Base-by-base conservation (phyloP, 2,797 vertebrate genomes). In the Meda fulgida region DNA sequence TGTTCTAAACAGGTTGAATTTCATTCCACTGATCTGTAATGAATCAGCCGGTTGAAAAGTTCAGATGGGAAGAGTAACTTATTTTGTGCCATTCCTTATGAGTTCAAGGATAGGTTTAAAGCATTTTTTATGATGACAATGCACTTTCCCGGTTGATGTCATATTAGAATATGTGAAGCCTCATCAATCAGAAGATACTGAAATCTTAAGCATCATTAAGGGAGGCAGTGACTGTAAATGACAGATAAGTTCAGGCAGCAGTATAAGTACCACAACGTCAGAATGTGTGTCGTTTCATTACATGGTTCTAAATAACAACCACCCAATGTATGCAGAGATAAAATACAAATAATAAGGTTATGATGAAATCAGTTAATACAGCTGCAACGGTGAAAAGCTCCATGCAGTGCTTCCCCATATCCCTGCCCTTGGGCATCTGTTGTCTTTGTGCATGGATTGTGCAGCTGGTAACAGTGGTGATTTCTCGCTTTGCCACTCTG, bases 71-170 rank as follows among this genome's bases (percentile, higher is more conserved):
- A 53, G 43, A 80, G 21, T 18, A 80, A 80, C 60, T 36, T 19
- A 18, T 36, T 80, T 80, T 67, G 29, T 36, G 63, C 7, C 21
- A 69, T 69, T 80, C 63, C 23, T 80, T 69, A 9, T 16, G 31
- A 69, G 43, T 80, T 51, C 65, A 53, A 80, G 31, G 31, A 36
- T 16, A 2, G 43, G 21, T 80, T 67, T 80, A 76, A 19, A 51
- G 29, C 5, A 0, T 48, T 67, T 43, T 80, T 53, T 80, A 67
- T 99, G 94, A 83, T 83, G 80, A 26, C 19, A 77, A 55, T 72
- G 66, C 53, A 26, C 53, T 55, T 81, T 84, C n/a, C n/a, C 72
- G 71, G 55, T 83, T 58, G 14, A 65, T 58, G 4, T 65, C 26
- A n/a, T 34, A 38, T 26, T 38, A 38, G 51, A 34, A 4, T 75